Base-by-base conservation (phyloP, 1,140 invertebrate species). In the Lepidurus couesii region DNA sequence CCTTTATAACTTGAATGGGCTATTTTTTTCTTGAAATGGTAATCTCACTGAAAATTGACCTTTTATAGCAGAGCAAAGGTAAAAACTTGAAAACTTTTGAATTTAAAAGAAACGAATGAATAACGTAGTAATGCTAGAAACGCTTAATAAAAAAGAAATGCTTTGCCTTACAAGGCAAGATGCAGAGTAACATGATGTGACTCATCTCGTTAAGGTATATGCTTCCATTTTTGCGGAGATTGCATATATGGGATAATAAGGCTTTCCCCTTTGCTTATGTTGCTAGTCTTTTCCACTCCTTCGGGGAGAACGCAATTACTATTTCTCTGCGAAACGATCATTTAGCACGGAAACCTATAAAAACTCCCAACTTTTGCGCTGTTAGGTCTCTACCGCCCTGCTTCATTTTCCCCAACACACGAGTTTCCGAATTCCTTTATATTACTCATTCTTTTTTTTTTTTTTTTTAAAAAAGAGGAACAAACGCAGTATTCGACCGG, bases 301-400 rank as follows among this genome's bases (percentile, higher is more conserved):
- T 13, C 24, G 53, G 21, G 5, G 21, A 65, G 21, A 65, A 16
- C 0, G 4, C 6, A n/a, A n/a, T 1, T 65, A 65, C n/a, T 65
- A 65, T 65, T 65, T 13, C 53, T 65, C 13, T 21, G 53, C 53
- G 53, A 65, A 65, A 65, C 53, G 53, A 21, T 21, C 53, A 65
- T 65, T 65, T 65, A 65, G 53, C 53, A 65, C 53, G 53, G 53
- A 65, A 65, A 65, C 53, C 21, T 65, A 21, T 65, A 65, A 65
- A 65, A 65, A 65, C 53, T 65, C 34, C 34, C 34, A 34, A 34
- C 34, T 34, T 34, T 34, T 34, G 34, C 4, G 34, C 4, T 34
- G 34, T 34, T 34, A 4, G 34, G 34, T 34, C 34, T 34, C 34
- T 34, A 34, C 0, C 34, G 34, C 34, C 34, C 34, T 34, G 4